These are phyloP conservation scores for Creontiades dilutus DNA, from an alignment of 2,888 invertebrate genomes.

Conservation along the genomic window DNA sequence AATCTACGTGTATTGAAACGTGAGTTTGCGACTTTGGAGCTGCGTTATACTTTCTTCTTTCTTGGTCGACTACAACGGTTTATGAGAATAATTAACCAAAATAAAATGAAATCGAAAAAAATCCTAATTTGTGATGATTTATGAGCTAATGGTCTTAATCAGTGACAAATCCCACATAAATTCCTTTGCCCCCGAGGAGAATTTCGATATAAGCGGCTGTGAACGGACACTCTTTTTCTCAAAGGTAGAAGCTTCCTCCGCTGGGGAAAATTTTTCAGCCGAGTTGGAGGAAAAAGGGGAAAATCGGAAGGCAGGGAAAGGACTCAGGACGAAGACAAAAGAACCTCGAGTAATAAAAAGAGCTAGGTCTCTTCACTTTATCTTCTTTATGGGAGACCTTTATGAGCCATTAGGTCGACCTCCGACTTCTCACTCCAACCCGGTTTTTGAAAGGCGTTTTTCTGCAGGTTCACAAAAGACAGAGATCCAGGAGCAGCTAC, in stretches of 20 bases:
- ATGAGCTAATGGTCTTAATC: no score
- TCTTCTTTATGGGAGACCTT: conserved; percentile 67
- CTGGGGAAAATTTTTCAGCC: not conserved
- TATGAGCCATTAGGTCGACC: conserved; percentile 66
- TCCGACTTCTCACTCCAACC: conserved; percentile 29
- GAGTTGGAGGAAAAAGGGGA: not conserved
- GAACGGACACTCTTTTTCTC: no score
- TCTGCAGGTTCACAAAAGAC: not conserved
- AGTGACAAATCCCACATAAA: no score
- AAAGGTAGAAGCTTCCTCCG: not conserved
- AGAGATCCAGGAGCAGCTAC: not conserved
- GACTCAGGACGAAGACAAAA: conserved; percentile 12
- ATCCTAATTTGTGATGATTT: no score
- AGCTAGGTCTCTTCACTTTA: conserved; percentile 62
- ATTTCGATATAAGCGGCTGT: no score
- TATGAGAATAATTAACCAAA: no score
- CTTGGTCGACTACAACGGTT: no score
- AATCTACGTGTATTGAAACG: no score
- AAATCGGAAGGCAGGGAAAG: not conserved
- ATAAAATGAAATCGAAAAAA: no score
- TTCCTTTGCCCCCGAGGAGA: no score
- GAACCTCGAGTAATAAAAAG: conserved; percentile 50
- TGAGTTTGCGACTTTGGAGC: no score
- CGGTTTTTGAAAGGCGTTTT: conserved; percentile 33
- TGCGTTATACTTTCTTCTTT: no score